Base-by-base conservation (phyloP, 2,113 vertebrate genomes). In the Myotis davidii region DNA sequence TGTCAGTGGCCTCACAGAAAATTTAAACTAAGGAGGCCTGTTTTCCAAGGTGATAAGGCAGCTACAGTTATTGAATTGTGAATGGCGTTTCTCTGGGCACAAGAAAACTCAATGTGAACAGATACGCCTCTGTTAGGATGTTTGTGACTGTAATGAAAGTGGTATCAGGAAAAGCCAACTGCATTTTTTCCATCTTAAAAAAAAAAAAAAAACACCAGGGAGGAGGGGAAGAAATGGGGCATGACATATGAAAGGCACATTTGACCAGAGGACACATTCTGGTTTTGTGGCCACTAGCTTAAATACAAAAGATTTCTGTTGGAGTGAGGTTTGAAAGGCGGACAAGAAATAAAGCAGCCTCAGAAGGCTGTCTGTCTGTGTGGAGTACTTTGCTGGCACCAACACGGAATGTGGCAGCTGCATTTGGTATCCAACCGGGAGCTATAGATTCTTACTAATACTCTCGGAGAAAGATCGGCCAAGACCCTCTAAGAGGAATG, bases 241-340 rank as follows among this genome's bases (percentile, higher is more conserved):
- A 84, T 78, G 91, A 85, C 82, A 72, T 72, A 70, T 88, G 95
- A 97, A 97, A 95, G 91, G 86, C 88, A 93, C 78, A 77, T 97
- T 96, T 97, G 88, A 96, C 88, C 95, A 91, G 65, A 92, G 69
- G 95, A 96, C 88, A 85, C 81, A 64, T 96, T 95, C 90, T 96
- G 92, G 91, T 91, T 97, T 96, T 94, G 93, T 95, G 95, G 85
- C 86, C 85, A 91, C 78, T 52, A 70, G 79, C 94, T 95, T 91
- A 78, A 94, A 94, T 92, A 96, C 88, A 95, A 95, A 96, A 97
- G 96, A 97, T 95, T 95, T 88, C 92, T 97, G 94, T 95, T 92
- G 85, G 78, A 37, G 65, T 76, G 70, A 96, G 79, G 88, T 95
- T 89, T 97, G 92, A 96, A 97, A 93, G 79, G 32, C 88, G 88